Evolutionary conservation across 2,797 vertebrate species (phyloP), one percentile per base, ranked within the genome.

Genomic region (Amniataba percoides): DNA sequence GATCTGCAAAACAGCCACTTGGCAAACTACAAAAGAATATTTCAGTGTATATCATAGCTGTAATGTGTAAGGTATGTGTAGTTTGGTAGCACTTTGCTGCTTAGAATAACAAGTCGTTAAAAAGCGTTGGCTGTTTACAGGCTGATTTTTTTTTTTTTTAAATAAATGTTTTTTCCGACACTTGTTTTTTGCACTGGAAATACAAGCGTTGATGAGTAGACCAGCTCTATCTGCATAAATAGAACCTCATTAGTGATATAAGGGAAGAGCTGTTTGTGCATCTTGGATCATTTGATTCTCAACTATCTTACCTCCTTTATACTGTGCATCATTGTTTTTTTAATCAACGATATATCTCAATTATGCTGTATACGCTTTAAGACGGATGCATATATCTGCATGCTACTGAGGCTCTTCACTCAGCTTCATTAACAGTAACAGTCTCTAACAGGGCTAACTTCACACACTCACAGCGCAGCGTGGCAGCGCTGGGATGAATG

Each of bases 391-490:
- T 52, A 21, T 23, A 53, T 18, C 46, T 48, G 55, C 42, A 23
- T 60, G 10, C 5, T 56, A 48, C 18, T 25, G 23, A 56, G 19
- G 40, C 12, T 8, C 55, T 55, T 67, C 0, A 58, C 21, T 25
- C 46, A 42, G 39, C 23, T 3, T 70, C 13, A 19, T 81, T 75
- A 74, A 19, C 67, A 49, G 63, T 58, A 67, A 55, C 31, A 48
- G 59, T 73, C 49, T 69, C 52, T 55, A 70, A 56, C 57, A 62
- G 42, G 55, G 49, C 66, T 66, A 85, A 80, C 78, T 74, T 80
- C 57, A 74, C 66, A 74, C 52, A 65, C 78, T 74, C 59, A 65
- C 63, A 60, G 71, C 77, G 65, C 82, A 69, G 82, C 58, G 55
- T 61, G 52, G 12, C 70, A 60, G 5, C 14, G 63, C 69, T 53